Percentiles rank a stretch among this genome's conserved stretches.
These are phyloP conservation scores for Augochlorella aurata DNA, from an alignment of 2,888 invertebrate genomes.

Conservation along the genomic window DNA sequence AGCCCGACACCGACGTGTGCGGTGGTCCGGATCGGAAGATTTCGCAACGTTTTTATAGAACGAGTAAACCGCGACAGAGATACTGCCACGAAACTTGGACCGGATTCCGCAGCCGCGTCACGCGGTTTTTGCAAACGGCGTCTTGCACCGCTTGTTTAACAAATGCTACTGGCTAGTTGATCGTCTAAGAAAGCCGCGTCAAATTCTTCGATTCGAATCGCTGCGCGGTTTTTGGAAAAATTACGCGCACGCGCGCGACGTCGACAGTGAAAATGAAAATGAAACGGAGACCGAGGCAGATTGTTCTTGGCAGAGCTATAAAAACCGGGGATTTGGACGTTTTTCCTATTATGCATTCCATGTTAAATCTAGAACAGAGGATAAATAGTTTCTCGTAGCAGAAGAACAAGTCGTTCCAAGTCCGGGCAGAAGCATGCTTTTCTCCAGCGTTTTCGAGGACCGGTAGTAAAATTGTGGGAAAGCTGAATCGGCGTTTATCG, in stretches of 20 bases:
- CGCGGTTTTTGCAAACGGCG: background rate
- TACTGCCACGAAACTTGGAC: background rate
- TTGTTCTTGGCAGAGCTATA: background rate
- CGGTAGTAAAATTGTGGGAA: background rate
- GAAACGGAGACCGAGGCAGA: background rate
- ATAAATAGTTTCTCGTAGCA: background rate
- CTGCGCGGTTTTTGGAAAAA: background rate
- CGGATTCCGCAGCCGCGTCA: background rate
- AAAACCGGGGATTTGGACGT: background rate
- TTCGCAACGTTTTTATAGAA: background rate
- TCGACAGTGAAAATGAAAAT: background rate
- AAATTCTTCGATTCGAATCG: background rate
- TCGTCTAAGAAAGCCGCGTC: background rate
- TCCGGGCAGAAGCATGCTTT: background rate
- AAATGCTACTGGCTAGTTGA: too few relatives aligned
- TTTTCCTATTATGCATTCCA: background rate
- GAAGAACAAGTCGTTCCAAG: background rate
- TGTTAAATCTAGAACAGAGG: background rate
- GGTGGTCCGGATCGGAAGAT: background rate
- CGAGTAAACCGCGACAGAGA: too few relatives aligned
- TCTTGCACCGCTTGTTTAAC: too few relatives aligned
- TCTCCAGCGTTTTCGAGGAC: background rate
- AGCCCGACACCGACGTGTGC: background rate
- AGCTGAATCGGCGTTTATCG: background rate
- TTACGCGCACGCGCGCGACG: background rate